Percentiles rank a stretch among this genome's conserved stretches.
Evolutionary conservation across 2,797 vertebrate species (phyloP).

Genomic region (Limosa lapponica): DNA sequence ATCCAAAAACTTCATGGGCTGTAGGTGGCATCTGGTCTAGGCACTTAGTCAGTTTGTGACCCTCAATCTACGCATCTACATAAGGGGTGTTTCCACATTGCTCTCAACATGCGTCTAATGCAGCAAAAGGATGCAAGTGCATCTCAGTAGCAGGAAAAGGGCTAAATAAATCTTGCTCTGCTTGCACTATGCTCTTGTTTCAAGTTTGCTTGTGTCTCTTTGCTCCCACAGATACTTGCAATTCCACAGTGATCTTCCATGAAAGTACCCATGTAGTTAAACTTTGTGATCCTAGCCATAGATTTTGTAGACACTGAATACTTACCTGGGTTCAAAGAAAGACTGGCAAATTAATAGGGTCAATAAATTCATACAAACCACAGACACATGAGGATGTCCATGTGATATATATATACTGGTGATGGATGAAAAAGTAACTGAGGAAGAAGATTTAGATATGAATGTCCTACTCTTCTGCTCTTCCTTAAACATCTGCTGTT

Average conservation of each 20-base stretch:
- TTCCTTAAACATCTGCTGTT: neutral
- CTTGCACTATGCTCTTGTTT: neutral
- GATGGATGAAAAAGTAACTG: neutral
- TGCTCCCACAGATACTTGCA: neutral
- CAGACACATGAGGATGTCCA: neutral
- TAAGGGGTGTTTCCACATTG: neutral
- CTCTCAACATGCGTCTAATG: neutral
- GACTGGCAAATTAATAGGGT: neutral
- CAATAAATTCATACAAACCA: neutral
- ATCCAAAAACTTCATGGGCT: neutral
- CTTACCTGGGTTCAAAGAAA: neutral
- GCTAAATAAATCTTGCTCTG: neutral
- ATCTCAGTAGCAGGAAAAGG: neutral
- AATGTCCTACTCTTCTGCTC: neutral
- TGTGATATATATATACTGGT: fast-evolving
- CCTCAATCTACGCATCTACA: neutral
- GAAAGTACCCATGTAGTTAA: neutral
- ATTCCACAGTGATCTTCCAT: neutral
- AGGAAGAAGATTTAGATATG: neutral
- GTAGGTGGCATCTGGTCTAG: neutral
- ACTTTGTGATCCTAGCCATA: neutral
- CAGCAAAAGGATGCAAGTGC: neutral
- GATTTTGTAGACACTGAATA: neutral
- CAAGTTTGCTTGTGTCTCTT: neutral
- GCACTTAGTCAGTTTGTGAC: neutral